Evolutionary conservation across 2,797 vertebrate genomes (phyloP).

Genomic region (Dallia pectoralis): DNA sequence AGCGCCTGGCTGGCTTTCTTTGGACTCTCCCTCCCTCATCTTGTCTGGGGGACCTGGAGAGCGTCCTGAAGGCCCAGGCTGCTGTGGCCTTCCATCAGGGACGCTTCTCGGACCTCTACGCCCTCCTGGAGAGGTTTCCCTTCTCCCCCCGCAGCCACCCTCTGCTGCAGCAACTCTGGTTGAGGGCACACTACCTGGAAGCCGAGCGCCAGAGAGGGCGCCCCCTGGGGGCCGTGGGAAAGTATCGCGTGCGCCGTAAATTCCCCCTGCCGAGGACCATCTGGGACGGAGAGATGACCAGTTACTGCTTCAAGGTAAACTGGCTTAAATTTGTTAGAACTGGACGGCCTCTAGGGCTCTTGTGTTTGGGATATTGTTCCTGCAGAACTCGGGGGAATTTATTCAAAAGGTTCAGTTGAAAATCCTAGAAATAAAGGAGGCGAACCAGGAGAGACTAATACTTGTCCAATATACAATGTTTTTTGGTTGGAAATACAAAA

Average conservation of each 20-base stretch:
- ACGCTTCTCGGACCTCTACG: conserved; percentile 65
- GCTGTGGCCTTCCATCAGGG: conserved; percentile 72
- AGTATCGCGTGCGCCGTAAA: conserved; percentile 71
- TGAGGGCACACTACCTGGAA: conserved; percentile 68
- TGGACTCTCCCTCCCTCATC: conserved; percentile 50
- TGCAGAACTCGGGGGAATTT: no score
- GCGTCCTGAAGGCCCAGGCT: conserved; percentile 67
- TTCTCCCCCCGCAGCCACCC: conserved; percentile 67
- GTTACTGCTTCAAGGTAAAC: conserved; percentile 73
- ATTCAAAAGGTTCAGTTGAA: no score
- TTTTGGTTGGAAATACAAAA: no score
- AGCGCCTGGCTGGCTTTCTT: conserved; percentile 67
- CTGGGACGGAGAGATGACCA: conserved; percentile 76
- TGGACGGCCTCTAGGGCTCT: background rate
- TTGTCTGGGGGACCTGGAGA: conserved; percentile 49
- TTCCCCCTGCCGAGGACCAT: conserved; percentile 71
- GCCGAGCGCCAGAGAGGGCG: conserved; percentile 67
- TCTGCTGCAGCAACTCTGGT: conserved; percentile 75
- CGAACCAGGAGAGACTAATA: no score
- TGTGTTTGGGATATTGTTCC: background rate
- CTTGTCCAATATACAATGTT: no score
- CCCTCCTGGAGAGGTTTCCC: conserved; percentile 62
- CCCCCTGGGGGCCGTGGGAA: conserved; percentile 73
- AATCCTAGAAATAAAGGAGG: no score
- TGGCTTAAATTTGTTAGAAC: background rate